phyloP scores from a whole-genome alignment of 2,888 invertebrate genomes.

The Tiphia femorata region DNA sequence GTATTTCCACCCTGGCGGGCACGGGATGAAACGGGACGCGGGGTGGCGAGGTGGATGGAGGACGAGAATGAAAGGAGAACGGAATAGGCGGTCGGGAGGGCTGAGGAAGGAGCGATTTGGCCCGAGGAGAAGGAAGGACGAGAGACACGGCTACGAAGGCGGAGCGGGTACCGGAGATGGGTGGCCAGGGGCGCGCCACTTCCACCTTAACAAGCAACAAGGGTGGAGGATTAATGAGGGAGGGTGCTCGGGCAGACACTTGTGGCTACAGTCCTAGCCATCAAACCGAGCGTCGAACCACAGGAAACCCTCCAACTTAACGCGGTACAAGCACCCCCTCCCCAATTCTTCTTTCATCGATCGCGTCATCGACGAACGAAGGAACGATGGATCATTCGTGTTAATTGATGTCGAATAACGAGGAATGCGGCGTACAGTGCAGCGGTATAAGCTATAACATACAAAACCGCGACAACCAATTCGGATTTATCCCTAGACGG shows the following conservation, averaged over 20 bases:
- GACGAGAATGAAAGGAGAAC: too few relatives aligned
- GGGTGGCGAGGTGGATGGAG: too few relatives aligned
- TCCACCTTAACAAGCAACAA: constrained; percentile 67
- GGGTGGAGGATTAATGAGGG: constrained; percentile 69
- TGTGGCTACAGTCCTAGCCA: constrained; percentile 67
- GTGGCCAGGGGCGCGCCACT: constrained; percentile 49
- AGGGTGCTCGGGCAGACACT: constrained; percentile 68
- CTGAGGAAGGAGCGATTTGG: constrained; percentile 33
- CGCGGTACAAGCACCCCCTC: constrained; percentile 29
- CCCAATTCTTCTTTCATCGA: constrained; percentile 6
- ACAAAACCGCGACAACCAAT: too few relatives aligned
- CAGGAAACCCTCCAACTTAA: constrained; percentile 49
- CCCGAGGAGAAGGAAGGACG: constrained; percentile 49
- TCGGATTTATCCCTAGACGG: too few relatives aligned
- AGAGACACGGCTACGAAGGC: constrained; percentile 26
- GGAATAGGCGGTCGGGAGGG: background rate
- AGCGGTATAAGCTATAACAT: too few relatives aligned
- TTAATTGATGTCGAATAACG: too few relatives aligned
- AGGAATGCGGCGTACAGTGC: too few relatives aligned
- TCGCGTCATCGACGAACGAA: too few relatives aligned
- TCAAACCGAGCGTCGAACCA: constrained; percentile 57
- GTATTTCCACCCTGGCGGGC: constrained; percentile 56
- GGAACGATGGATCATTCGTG: too few relatives aligned
- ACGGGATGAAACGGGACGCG: constrained; percentile 18
- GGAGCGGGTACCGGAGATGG: constrained; percentile 38